Evolutionary conservation across 1,140 invertebrate genomes (phyloP).

Genomic region (Araneus ventricosus): DNA sequence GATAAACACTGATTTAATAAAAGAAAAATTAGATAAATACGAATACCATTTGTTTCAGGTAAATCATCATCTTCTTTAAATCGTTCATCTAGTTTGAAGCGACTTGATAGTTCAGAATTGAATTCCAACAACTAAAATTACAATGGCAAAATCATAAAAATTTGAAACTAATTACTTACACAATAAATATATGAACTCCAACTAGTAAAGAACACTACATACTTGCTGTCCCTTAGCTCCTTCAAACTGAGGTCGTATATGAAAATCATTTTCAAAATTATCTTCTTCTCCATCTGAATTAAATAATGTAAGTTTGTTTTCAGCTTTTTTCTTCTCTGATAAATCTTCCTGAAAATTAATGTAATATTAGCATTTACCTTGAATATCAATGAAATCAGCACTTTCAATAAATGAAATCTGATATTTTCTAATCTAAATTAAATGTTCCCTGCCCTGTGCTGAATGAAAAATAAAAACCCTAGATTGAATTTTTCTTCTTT

Average conservation of each 20-base stretch:
- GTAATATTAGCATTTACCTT: background rate
- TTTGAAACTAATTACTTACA: background rate
- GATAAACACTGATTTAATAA: no score
- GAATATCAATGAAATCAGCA: background rate
- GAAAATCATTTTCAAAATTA: conserved; percentile 24
- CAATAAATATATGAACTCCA: background rate
- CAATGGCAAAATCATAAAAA: background rate
- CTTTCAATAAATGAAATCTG: no score
- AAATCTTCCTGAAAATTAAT: background rate
- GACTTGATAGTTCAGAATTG: conserved; percentile 25
- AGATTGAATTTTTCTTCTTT: no score
- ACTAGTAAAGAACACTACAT: background rate
- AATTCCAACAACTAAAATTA: conserved; percentile 58
- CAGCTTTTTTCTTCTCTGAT: background rate
- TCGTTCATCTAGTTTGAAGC: conserved; percentile 70
- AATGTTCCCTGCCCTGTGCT: no score
- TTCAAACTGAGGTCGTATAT: conserved; percentile 69
- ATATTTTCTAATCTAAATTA: no score
- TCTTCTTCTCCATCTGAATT: conserved; percentile 65
- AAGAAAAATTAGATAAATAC: no score
- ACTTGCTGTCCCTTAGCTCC: conserved; percentile 31
- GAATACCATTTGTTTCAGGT: conserved; percentile 31
- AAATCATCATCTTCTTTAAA: conserved; percentile 56
- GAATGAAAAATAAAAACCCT: no score
- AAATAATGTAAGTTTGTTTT: conserved; percentile 58